Base-by-base conservation (phyloP, 30 jellyfish, hydroid and myxozoan species). In the Catostylus mosaicus region DNA sequence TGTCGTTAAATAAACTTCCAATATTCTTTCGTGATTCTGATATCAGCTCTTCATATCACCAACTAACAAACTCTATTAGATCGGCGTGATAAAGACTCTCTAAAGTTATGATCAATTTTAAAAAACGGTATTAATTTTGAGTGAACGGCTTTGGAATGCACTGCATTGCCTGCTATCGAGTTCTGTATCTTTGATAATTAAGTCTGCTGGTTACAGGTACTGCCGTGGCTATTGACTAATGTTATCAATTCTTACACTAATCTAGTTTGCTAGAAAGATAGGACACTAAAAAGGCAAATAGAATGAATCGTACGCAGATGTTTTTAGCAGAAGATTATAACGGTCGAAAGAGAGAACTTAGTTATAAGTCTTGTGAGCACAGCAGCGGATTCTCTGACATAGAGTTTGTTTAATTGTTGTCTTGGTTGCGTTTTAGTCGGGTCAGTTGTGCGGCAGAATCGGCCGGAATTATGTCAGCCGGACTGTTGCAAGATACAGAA, bases 221-320 rank as follows among this genome's bases (percentile, higher is more conserved):
- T 48, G 24, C 63, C 14, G 63, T 27, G 20, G 63, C 63, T 48
- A 48, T 16, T 48, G 24, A 48, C 20, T 48, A 48, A 48, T 48
- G 63, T 48, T 48, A 48, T 48, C 63, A 48, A 48, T 48, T 65
- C 50, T 33, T 16, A 19, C n/a, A 65, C 24, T 65, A 65, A 65
- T 65, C 77, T 65, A 65, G 47, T 65, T 65, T 65, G 26, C 77
- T 54, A 65, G 77, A 65, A 23, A 22, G 24, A 65, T 65, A 65
- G 50, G 50, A 65, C 77, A 65, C 77, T 24, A 65, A 48, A 61
- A 65, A 65, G 77, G 54, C 77, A 65, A 65, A 65, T 65, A 24
- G 54, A 31, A 65, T 27, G 77, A 65, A 22, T 2, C n/a, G 3
- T 32, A 29, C n/a, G 73, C 77, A 65, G 77, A 65, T 65, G 77